Evolutionary conservation across 2,113 vertebrate genomes (phyloP), one percentile per base, ranked within the genome.

Genomic region (Myotis davidii): DNA sequence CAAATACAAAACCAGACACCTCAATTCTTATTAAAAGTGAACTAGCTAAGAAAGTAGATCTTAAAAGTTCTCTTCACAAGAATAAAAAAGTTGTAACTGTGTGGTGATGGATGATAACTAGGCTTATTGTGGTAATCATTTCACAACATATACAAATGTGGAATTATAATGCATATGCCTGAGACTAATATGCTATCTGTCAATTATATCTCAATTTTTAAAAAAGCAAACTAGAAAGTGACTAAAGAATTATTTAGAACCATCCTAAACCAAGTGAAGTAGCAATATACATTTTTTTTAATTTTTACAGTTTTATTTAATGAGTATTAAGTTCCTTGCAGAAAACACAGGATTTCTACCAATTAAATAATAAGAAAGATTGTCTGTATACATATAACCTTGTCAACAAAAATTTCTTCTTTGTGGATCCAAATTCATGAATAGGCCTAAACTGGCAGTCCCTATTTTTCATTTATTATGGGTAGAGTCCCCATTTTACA

Each of bases 261-360:
- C 29, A 72, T n/a, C 32, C 27, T 87, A 90, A 95, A 37, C 11
- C 23, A 96, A 81, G 5, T 50, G 5, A 95, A 74, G 4, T 48
- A 73, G 64, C 29, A 85, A 70, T 79, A 74, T 61, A 50, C 29
- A 37, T 42, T 65, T 88, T 82, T 88, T 78, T n/a, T 59, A 23
- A 78, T 42, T 82, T 82, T 56, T 52, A 86, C 13, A 89, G 81
- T 50, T 97, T 95, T 93, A 92, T 91, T 95, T 96, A 88, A 52
- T 90, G 20, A 94, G 21, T 89, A 96, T 27, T 82, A 86, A 86
- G 69, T 90, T 96, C 64, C 82, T 94, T 92, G 42, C 50, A 96
- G 77, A 67, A 94, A 95, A 90, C 17, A 82, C 21, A 91, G 13
- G 39, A 67, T 88, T 94, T 96, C 73, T 94, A 85, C 52, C 27